These are phyloP conservation scores for Ctenicera cuprea DNA, from an alignment of 2,888 invertebrate genomes.

Conservation along the genomic window DNA sequence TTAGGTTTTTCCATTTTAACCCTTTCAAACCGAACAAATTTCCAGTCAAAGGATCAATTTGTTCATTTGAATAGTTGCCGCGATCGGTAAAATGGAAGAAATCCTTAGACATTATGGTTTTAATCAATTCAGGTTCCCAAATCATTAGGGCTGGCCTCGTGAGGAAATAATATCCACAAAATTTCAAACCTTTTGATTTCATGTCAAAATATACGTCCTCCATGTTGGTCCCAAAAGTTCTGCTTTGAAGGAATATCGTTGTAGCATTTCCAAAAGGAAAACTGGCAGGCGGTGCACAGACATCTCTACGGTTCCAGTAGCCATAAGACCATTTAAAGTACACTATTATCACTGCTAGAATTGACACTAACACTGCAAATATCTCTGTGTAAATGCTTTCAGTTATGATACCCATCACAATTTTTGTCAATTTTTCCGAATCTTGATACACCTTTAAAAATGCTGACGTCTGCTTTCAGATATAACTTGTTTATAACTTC, in stretches of 20 bases:
- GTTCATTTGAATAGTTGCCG: slow-evolving; percentile 75
- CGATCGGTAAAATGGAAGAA: slow-evolving; percentile 74
- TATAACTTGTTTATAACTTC: too few relatives aligned
- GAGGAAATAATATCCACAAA: slow-evolving; percentile 48
- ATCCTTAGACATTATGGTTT: slow-evolving; percentile 75
- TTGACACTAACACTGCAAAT: neutral
- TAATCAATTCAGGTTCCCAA: slow-evolving; percentile 69
- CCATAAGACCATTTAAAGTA: slow-evolving; percentile 45
- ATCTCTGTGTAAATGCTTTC: neutral
- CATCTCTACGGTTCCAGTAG: slow-evolving; percentile 50
- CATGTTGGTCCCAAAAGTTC: slow-evolving; percentile 36
- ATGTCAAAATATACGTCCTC: slow-evolving; percentile 23
- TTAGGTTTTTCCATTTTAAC: slow-evolving; percentile 76
- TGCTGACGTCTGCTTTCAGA: too few relatives aligned
- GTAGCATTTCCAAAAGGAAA: slow-evolving; percentile 48
- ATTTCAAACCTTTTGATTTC: slow-evolving; percentile 37
- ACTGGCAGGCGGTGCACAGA: slow-evolving; percentile 31
- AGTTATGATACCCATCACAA: neutral
- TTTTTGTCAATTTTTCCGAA: neutral
- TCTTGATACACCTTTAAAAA: too few relatives aligned
- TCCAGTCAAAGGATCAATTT: slow-evolving; percentile 75
- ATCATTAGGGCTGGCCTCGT: slow-evolving; percentile 40
- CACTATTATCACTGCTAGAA: neutral
- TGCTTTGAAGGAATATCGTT: slow-evolving; percentile 34
- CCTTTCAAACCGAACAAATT: slow-evolving; percentile 75